Percentiles rank a stretch among this genome's conserved stretches.
phyloP scores from a whole-genome alignment of 2,888 invertebrate genomes.

The Invenusta paracnida region DNA sequence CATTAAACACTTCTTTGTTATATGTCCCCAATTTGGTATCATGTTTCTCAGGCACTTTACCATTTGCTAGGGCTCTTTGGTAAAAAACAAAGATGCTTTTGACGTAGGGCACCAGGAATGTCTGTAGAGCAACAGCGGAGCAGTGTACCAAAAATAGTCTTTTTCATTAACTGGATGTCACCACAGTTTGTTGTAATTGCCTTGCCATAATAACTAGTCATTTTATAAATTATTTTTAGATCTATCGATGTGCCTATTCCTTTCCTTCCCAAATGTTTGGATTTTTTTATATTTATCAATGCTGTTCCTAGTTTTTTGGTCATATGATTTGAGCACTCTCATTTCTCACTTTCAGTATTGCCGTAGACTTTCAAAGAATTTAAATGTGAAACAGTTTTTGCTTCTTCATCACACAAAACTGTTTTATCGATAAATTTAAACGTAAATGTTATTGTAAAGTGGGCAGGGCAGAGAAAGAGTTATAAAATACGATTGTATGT shows the following conservation, averaged over 20 bases:
- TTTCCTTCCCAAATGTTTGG: neutral
- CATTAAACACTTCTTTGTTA: neutral
- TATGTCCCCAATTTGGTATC: neutral
- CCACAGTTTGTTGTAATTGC: neutral
- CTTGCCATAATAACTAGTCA: neutral
- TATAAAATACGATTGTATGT: no score
- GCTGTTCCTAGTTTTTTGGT: neutral
- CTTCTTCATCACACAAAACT: neutral
- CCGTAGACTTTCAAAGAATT: neutral
- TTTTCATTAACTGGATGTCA: neutral
- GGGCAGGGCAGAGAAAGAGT: no score
- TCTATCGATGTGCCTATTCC: neutral
- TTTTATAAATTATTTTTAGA: neutral
- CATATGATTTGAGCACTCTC: neutral
- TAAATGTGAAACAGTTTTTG: neutral
- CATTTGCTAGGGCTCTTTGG: neutral
- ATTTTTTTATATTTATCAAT: neutral
- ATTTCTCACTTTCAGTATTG: neutral
- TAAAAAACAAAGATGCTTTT: conserved; percentile 10
- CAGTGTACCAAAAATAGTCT: neutral
- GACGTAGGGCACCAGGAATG: neutral
- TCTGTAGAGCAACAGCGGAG: neutral
- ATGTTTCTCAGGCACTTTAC: neutral
- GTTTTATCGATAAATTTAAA: no score
- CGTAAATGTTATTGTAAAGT: no score